Base-by-base conservation (phyloP, 2,113 vertebrate species). In the Hiodon alosoides region DNA sequence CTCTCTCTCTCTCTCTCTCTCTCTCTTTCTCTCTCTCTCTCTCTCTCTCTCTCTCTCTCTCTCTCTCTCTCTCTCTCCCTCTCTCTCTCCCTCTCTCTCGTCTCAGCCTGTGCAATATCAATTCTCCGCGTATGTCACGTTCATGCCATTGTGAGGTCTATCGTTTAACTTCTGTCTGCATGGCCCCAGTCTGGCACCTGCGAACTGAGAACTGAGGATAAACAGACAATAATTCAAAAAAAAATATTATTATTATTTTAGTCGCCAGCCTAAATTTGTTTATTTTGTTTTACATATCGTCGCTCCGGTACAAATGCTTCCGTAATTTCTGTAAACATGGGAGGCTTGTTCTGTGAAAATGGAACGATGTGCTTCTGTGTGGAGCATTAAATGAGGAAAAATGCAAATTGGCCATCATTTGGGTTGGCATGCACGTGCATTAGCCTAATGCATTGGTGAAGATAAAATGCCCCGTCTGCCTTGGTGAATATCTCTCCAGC, bases 401-500 rank as follows among this genome's bases (percentile, higher is more conserved):
- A 77, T 73, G 76, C 62, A 77, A 72, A 72, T 77, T 67, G 71
- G 14, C 70, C 69, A 69, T 78, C 76, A 68, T 78, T 78, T 69
- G 50, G 59, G 60, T 75, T 60, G 65, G 62, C 71, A 61, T 66
- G 54, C 47, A 16, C 70, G 71, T 69, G 69, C 76, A 79, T 78
- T 71, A 58, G 6, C 67, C 62, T 77, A 79, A 81, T 79, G 61
- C 73, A 74, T 76, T 81, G n/a, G 61, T 60, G 55, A 61, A 79
- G 75, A 84, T 83, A 78, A 80, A 84, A 86, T 58, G 17, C 72
- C 68, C 54, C 55, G 67, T 74, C 59, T 70, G 72, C 17, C 16
- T 55, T 55, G 6, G 16, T 77, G 77, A 60, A 7, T 55, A 81
- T 85, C 71, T 81, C 67, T 60, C 9, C 51, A 76, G 68, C 83